Evolutionary conservation across 2,113 vertebrate species (phyloP).

Genomic region (Asarcornis scutulata): DNA sequence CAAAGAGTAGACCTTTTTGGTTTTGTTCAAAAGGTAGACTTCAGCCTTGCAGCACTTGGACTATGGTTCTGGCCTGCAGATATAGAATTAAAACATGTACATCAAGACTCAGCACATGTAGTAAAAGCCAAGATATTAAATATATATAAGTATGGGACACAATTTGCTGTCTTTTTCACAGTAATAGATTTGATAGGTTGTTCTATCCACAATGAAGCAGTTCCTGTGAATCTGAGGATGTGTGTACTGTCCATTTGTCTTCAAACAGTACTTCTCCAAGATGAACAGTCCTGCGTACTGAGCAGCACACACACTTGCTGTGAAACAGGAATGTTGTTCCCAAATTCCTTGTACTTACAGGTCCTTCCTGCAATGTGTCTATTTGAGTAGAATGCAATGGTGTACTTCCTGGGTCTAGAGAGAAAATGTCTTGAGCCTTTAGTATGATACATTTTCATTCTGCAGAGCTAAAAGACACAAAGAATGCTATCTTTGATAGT

Average conservation of each 20-base stretch:
- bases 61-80: background rate
- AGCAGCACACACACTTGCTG: background rate
- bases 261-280: background rate
- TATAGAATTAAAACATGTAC: too few relatives aligned
- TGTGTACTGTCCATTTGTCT: background rate
- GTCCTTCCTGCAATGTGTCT: background rate
- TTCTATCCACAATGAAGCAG: background rate
- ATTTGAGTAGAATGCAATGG: background rate
- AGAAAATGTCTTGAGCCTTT: background rate
- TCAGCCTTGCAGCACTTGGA: background rate
- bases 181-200: background rate
- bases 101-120: background rate
- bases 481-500: background rate
- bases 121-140: background rate
- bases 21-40: background rate
- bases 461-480: background rate
- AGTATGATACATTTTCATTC: background rate
- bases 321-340: background rate
- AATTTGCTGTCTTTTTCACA: background rate
- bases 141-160: background rate
- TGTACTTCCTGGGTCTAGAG: background rate
- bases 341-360: background rate
- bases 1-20: background rate
- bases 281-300: background rate
- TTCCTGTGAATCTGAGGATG: background rate